phyloP scores from a whole-genome alignment of 2,888 invertebrate genomes.

The Sarcophaga caerulescens region DNA sequence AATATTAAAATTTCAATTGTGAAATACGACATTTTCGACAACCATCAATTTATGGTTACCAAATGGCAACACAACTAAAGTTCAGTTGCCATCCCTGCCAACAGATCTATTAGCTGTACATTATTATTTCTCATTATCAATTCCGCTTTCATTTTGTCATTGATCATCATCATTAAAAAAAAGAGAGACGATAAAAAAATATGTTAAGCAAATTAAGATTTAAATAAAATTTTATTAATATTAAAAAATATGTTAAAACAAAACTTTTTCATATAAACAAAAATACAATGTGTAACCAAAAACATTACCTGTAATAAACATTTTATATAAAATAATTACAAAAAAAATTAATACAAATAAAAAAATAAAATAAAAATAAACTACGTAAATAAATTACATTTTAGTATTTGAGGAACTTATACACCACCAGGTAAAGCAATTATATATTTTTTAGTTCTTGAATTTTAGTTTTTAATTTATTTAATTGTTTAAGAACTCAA shows the following conservation, averaged over 20 bases:
- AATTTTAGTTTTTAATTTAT: constrained; percentile 48
- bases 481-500: constrained; percentile 22
- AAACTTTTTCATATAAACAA: constrained; percentile 12
- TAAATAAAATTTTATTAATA: constrained; percentile 31
- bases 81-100: no score
- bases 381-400: constrained; percentile 61
- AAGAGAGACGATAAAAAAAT: background rate
- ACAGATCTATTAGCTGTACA: no score
- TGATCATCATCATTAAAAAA: background rate
- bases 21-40: no score
- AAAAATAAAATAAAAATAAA: constrained; percentile 41
- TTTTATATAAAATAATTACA: constrained; percentile 30
- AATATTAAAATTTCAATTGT: no score
- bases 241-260: constrained; percentile 45
- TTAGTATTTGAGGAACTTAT: constrained; percentile 78
- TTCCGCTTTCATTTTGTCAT: background rate
- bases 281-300: constrained; percentile 25
- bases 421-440: constrained; percentile 79
- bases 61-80: no score
- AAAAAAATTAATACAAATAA: constrained; percentile 36
- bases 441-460: constrained; percentile 68
- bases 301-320: constrained; percentile 1
- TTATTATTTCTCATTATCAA: background rate
- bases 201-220: constrained; percentile 8
- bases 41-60: no score